Base-by-base conservation (phyloP, 2,888 invertebrate genomes). In the Mantis religiosa region DNA sequence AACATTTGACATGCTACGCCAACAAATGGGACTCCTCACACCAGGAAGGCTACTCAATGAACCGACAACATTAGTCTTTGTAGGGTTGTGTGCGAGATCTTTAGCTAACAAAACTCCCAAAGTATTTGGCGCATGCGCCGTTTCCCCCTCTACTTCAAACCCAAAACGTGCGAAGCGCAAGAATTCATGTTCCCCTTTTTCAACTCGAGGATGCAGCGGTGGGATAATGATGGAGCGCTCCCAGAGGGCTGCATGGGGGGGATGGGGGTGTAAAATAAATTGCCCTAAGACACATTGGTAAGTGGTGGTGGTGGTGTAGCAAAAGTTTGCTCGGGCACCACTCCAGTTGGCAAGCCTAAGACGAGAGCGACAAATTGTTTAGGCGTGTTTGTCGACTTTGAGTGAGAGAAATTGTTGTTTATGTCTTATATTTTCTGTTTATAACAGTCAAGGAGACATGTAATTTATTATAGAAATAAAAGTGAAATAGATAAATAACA, bases 341-440 rank as follows among this genome's bases (percentile, higher is more conserved):
- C 83, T 88, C 88, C 84, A 88, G 28, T 88, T 84, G 88, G 28
- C 88, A 84, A n/a, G 47, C 7, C 28, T 12, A 83, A 20, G 88
- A 83, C 28, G n/a, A 15, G 84, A 88, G 88, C 88, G 88, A 88
- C 88, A 88, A 84, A 83, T 88, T 84, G 88, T 81, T 15, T 81
- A 27, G 85, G 28, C 15, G 30, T 71, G 54, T 71, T 71, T 71
- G 41, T 41, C 41, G 41, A 41, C 41, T 41, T 41, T 41, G 41
- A 41, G 41, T 41, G 41, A 41, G 41, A 41, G 41, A 41, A 41
- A 41, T 41, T 6, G 41, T 41, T 41, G 41, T 41, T 41, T 41
- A 12, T 41, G 12, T 34, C 8, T 34, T 34, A 8, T 34, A 34
- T 41, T 41, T 41, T 1, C 41, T 12, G 41, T 41, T 41, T 41